phyloP scores from a whole-genome alignment of 64 coral and sea anemone species.

The Dendrophyllia cribrosa region DNA sequence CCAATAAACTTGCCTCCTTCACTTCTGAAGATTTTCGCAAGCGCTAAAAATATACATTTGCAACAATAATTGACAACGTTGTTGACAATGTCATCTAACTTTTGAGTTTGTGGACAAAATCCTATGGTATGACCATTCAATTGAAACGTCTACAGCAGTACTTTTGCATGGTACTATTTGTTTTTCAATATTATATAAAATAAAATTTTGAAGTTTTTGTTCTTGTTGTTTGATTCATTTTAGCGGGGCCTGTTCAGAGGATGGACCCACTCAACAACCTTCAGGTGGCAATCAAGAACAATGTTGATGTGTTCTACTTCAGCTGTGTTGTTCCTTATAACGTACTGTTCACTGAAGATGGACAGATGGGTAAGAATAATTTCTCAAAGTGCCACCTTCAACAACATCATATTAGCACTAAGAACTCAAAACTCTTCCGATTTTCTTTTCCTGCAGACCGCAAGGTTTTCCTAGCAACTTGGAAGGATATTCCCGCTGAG shows the following conservation, averaged over 20 bases:
- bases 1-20: too few relatives aligned
- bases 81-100: too few relatives aligned
- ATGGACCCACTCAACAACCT: slow-evolving; percentile 91
- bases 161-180: too few relatives aligned
- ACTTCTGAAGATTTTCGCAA: too few relatives aligned
- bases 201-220: neutral
- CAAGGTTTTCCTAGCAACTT: slow-evolving; percentile 96
- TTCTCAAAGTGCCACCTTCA: neutral
- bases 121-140: too few relatives aligned
- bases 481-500: slow-evolving; percentile 90
- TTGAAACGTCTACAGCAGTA: too few relatives aligned
- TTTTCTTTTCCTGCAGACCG: slow-evolving; percentile 71
- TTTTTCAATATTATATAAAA: too few relatives aligned
- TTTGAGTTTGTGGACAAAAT: too few relatives aligned
- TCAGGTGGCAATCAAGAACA: slow-evolving; percentile 87
- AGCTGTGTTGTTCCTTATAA: slow-evolving; percentile 71
- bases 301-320: slow-evolving; percentile 91
- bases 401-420: too few relatives aligned
- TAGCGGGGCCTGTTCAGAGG: slow-evolving; percentile 72
- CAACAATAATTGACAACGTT: too few relatives aligned
- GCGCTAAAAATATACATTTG: too few relatives aligned
- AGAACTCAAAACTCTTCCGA: neutral
- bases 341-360: slow-evolving; percentile 77
- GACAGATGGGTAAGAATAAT: slow-evolving; percentile 79
- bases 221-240: neutral